Evolutionary conservation across 1,140 invertebrate genomes (phyloP), one percentile per base, ranked within the genome.

Genomic region (Drepana arcuata): DNA sequence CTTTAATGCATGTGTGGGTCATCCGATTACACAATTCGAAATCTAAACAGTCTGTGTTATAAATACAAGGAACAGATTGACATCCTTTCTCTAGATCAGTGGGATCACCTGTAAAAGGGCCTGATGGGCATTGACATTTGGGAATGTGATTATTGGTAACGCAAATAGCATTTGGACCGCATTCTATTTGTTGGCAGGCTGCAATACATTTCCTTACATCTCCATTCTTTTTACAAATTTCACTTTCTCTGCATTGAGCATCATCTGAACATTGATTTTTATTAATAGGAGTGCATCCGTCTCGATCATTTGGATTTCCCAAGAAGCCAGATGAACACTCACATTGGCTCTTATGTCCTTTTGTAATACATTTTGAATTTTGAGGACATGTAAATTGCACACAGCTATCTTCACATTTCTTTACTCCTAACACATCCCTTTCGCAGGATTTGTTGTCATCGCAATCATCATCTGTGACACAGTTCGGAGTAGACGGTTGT

Each of bases 261-360:
- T 95, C 91, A 15, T 88, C 88, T n/a, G 79, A 73, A 59, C 94
- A 96, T 65, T 90, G 86, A 59, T 95, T 89, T 64, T 89, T 88
- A 1, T 87, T 80, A 0, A 89, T 67, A 7, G 86, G 86, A 42
- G 89, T 85, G 58, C 95, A 97, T 5, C 95, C 95, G 41, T 89
- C 90, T 10, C 95, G 86, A 62, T 95, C 93, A 55, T 95, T 94
- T 2, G 95, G 93, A 84, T 96, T 95, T 10, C 94, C 95, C 11
- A 88, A 87, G 65, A 88, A 95, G 2, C 92, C 93, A n/a, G 86
- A 65, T 1, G 91, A 72, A 68, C 94, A 96, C 57, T 92, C 88
- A 59, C 94, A 96, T 48, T 88, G 86, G 23, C 90, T 92, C 52
- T 87, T 86, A 53, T 95, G 93, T 36, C 88, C 86, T 18, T 82